Evolutionary conservation across 2,888 invertebrate genomes (phyloP).

Genomic region (Acronicta psi): DNA sequence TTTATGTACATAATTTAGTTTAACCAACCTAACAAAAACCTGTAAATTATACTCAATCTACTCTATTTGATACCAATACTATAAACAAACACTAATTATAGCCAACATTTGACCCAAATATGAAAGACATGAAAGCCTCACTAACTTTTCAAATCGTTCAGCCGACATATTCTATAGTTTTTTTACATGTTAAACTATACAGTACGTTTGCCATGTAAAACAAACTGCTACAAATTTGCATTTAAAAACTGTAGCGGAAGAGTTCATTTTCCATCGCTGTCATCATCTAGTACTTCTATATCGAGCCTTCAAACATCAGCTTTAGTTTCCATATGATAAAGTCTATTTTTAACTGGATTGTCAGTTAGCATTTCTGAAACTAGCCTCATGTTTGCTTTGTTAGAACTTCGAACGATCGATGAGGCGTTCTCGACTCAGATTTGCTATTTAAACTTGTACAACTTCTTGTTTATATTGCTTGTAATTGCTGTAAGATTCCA

Average conservation of each 20-base stretch:
- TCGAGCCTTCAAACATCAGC: constrained; percentile 8
- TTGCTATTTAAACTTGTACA: constrained; percentile 30
- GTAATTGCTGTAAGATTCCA: background rate
- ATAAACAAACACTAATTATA: constrained; percentile 26
- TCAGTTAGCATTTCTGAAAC: constrained; percentile 15
- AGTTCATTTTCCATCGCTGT: background rate
- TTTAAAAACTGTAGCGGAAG: background rate
- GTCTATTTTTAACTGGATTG: constrained; percentile 15
- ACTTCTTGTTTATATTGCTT: constrained; percentile 13
- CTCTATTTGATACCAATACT: background rate
- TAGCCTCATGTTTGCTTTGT: constrained; percentile 31
- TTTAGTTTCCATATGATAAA: constrained; percentile 2
- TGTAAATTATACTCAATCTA: background rate
- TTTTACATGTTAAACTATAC: constrained; percentile 26
- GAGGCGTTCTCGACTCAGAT: constrained; percentile 22
- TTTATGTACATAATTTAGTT: no score
- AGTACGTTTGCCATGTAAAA: background rate
- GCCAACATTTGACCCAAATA: constrained; percentile 22
- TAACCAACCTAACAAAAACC: no score
- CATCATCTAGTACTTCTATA: constrained; percentile 1
- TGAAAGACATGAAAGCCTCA: constrained; percentile 19
- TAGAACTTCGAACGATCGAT: constrained; percentile 41
- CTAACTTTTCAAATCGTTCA: constrained; percentile 33
- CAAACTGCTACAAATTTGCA: background rate
- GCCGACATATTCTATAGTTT: constrained; percentile 6